phyloP scores from a whole-genome alignment of 2,888 invertebrate species.

The Clitarchus hookeri region DNA sequence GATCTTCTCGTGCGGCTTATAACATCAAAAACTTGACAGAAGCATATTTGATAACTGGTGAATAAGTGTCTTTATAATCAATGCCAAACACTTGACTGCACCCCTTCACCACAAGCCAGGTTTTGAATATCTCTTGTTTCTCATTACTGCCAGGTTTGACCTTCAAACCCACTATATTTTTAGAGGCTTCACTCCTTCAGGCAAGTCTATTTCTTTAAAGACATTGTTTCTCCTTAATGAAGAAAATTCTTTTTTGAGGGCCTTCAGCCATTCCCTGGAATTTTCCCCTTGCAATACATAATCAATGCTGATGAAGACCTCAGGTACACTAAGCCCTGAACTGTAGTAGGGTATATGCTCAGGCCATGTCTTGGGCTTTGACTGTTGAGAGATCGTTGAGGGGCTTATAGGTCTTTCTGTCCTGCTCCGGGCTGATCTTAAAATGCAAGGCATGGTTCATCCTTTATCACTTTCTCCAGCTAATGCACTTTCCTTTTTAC shows the following conservation, averaged over 20 bases:
- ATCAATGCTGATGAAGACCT: neutral
- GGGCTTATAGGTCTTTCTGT: neutral
- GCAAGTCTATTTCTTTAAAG: neutral
- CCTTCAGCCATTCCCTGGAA: neutral
- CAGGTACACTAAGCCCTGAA: neutral
- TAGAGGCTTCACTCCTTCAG: neutral
- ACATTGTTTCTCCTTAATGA: neutral
- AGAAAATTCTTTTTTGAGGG: neutral
- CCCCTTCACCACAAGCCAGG: neutral
- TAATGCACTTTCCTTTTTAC: too few relatives aligned
- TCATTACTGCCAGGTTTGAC: neutral
- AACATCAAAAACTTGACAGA: neutral
- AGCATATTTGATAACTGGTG: neutral
- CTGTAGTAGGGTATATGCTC: neutral
- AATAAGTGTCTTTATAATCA: neutral
- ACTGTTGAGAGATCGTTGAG: too few relatives aligned
- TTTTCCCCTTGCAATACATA: neutral
- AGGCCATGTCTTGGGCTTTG: neutral
- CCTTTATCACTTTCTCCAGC: neutral
- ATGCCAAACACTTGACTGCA: neutral
- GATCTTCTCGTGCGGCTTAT: neutral
- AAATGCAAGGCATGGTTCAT: neutral
- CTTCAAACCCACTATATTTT: neutral
- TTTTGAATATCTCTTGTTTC: neutral
- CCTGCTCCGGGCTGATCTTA: neutral